Percentiles rank a stretch among this genome's conserved stretches.
These are phyloP conservation scores for Micronycteris hirsuta DNA, from an alignment of 2,113 vertebrate genomes.

Conservation along the genomic window DNA sequence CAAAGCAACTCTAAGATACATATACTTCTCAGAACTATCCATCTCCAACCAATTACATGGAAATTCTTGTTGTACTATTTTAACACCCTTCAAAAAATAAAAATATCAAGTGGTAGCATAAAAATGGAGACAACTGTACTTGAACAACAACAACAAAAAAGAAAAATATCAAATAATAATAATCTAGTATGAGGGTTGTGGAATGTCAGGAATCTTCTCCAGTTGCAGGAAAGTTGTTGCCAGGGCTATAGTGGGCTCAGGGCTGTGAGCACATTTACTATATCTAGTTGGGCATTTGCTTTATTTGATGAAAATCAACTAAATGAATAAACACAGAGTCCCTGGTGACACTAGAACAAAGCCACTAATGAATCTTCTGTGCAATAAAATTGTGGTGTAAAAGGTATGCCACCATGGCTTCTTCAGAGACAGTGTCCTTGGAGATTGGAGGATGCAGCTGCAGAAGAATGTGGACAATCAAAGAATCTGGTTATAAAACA, in stretches of 20 bases:
- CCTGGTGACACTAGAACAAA: not conserved
- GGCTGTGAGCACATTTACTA: not conserved
- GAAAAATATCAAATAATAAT: not conserved
- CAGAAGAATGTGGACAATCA: not conserved
- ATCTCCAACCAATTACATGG: not conserved
- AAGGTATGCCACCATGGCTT: not conserved
- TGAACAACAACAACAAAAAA: too few relatives aligned
- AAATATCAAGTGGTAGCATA: not conserved
- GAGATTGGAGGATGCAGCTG: not conserved
- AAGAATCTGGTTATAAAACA: not conserved
- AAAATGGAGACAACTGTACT: too few relatives aligned
- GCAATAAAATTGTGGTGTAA: not conserved
- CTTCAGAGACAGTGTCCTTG: not conserved
- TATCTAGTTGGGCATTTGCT: not conserved
- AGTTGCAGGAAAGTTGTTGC: not conserved
- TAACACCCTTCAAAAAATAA: not conserved
- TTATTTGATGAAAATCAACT: conserved; percentile 31
- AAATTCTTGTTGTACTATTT: not conserved
- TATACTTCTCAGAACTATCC: not conserved
- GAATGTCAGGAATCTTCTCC: not conserved
- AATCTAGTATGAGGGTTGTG: not conserved
- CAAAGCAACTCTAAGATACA: not conserved
- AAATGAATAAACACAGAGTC: conserved; percentile 11
- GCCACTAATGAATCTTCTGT: conserved; percentile 45
- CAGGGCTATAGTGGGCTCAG: not conserved